Evolutionary conservation across 2,113 vertebrate species (phyloP), one percentile per base, ranked within the genome.

Genomic region (Erinaceus europaeus): DNA sequence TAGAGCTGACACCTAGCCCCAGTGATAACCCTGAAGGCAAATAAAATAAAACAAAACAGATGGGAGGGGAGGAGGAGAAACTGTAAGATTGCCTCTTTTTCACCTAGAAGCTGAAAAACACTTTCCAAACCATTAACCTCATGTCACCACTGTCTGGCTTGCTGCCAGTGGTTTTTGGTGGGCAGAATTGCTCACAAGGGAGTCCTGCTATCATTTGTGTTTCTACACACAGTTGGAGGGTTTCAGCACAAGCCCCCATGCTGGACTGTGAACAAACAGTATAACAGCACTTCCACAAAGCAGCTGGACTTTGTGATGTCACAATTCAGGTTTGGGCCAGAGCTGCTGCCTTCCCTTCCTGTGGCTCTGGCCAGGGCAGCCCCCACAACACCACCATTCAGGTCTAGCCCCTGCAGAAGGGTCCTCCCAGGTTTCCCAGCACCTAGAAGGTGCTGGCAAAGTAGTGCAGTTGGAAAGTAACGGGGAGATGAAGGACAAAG

Each of bases 401-500:
- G 12, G 29, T 27, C 12, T 32, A 11, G 5, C 8, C 38, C 42
- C 36, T 81, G 55, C 46, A 53, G 52, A 91, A 83, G 6, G 36
- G 34, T 21, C 52, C 34, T 64, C 65, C 25, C 5, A n/a, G 46
- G 52, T 88, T 53, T 69, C 20, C 64, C 62, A 27, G 25, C 76
- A 50, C 9, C 57, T 21, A 12, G 50, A 55, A 64, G 42, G 68
- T 0, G 0, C 25, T 46, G 14, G 25, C 11, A 48, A 32, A 69
- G 65, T 53, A 53, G 57, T 36, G 34, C 17, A 0, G 27, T n/a
- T 61, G 9, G 59, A 72, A 44, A 84, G 73, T 2, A 74, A 34
- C 23, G 14, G 38, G 48, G 50, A 77, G n/a, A 73, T 40, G 53
- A 77, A 91, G 89, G 77, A 88, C 84, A 62, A 82, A 83, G 61